phyloP scores from a whole-genome alignment of 2,113 vertebrate species.

The Thunnus thynnus region DNA sequence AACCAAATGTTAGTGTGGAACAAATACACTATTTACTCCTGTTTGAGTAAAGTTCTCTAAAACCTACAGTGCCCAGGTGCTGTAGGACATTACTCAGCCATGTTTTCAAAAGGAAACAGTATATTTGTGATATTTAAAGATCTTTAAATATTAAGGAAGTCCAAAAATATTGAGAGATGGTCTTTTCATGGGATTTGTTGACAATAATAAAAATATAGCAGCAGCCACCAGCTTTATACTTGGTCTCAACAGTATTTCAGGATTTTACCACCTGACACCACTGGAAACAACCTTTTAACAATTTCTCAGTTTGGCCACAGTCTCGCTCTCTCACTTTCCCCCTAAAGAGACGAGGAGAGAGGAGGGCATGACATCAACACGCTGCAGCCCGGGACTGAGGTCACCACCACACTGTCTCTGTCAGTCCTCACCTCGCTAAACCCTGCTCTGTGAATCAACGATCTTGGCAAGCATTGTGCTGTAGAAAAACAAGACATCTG shows the following conservation, averaged over 20 bases:
- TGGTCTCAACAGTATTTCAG: not conserved
- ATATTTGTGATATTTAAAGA: not conserved
- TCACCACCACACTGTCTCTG: constrained; percentile 61
- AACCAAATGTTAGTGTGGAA: not conserved
- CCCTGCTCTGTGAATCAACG: constrained; percentile 56
- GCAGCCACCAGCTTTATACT: not conserved
- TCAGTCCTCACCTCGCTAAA: constrained; percentile 54
- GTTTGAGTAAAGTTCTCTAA: not conserved
- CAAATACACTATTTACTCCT: not conserved
- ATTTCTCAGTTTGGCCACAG: constrained; percentile 28
- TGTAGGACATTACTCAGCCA: not conserved
- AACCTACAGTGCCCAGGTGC: not conserved
- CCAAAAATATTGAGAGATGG: not conserved
- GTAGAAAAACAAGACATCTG: constrained; percentile 63
- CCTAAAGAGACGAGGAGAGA: constrained; percentile 22
- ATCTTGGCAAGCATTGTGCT: constrained; percentile 54
- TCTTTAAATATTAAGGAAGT: not conserved
- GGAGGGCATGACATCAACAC: constrained; percentile 62
- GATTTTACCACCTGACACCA: constrained; percentile 14
- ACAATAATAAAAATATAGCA: not conserved
- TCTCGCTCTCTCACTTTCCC: constrained; percentile 14
- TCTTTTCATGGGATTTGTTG: not conserved
- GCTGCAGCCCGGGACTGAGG: constrained; percentile 54
- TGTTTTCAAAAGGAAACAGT: not conserved
- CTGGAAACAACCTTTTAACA: constrained; percentile 22